Evolutionary conservation across 2,113 vertebrate genomes (phyloP).

Genomic region (Micronycteris hirsuta): DNA sequence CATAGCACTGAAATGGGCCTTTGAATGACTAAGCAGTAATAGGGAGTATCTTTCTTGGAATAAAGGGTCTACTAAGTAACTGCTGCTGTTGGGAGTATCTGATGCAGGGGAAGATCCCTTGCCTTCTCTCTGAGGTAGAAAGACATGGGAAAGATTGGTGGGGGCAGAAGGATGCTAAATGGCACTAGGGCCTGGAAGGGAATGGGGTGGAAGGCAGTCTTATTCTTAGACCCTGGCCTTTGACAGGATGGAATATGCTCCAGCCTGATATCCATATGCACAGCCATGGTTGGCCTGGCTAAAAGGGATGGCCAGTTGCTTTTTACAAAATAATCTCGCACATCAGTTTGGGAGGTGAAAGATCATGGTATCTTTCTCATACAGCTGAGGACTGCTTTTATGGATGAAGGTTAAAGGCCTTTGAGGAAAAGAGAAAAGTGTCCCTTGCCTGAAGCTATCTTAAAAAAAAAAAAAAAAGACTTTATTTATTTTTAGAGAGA

Average conservation of each 20-base stretch:
- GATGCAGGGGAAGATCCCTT: background rate
- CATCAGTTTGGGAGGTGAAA: background rate
- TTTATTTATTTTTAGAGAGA: too few species aligned
- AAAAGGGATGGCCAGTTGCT: background rate
- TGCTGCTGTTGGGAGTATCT: background rate
- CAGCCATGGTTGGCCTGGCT: background rate
- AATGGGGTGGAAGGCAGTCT: background rate
- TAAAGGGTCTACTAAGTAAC: background rate
- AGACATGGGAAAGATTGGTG: background rate
- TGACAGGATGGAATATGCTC: background rate
- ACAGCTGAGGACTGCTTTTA: background rate
- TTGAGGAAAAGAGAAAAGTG: background rate
- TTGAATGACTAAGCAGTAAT: background rate
- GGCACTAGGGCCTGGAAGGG: background rate
- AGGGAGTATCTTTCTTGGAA: background rate
- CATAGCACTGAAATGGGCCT: background rate
- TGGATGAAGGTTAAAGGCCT: background rate
- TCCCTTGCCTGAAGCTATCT: background rate
- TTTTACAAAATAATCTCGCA: conserved; percentile 1
- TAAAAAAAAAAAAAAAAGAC: too few species aligned
- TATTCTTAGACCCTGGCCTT: background rate
- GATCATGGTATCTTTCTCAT: conserved; percentile 16
- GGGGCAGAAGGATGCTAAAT: background rate
- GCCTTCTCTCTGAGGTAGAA: background rate
- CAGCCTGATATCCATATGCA: background rate